These are phyloP conservation scores for Lophura swinhoii DNA, from an alignment of 2,797 vertebrate genomes.

Conservation along the genomic window DNA sequence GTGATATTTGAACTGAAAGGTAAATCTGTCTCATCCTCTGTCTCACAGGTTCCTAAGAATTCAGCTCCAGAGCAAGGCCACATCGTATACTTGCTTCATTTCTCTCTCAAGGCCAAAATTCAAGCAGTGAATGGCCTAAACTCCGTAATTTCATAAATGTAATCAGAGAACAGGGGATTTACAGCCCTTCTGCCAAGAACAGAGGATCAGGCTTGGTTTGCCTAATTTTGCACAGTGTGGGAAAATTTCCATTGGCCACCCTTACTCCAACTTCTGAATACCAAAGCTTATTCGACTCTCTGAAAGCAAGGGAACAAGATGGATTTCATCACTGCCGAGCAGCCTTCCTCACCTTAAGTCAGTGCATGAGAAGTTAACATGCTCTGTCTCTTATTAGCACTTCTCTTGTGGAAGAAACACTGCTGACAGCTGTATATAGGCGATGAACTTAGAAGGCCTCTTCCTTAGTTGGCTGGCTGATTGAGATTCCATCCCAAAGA, in stretches of 20 bases:
- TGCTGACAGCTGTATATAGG: neutral
- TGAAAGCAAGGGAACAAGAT: neutral
- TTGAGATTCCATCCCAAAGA: neutral
- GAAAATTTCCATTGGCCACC: neutral
- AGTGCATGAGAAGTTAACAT: neutral
- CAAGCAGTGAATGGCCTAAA: neutral
- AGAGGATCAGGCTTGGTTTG: neutral
- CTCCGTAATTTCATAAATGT: accelerated
- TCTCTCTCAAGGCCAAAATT: neutral
- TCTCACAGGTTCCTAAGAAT: neutral
- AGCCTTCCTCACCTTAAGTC: neutral
- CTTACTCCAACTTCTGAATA: neutral
- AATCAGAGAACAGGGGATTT: neutral
- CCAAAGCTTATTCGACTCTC: neutral
- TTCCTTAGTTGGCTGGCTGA: neutral
- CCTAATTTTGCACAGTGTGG: neutral
- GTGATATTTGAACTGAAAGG: neutral
- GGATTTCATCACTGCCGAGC: neutral
- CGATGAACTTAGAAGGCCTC: neutral
- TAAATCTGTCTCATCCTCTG: neutral
- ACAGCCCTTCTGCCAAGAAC: neutral
- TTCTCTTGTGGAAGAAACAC: neutral
- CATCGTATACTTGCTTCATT: neutral
- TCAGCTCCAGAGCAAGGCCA: neutral
- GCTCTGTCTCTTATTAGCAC: neutral